A percentile compares a stretch with the other conserved stretches of the same genome.
Conservation (phyloP, 2,888 invertebrate species). For the Ormyrus nitidulus region DNA sequence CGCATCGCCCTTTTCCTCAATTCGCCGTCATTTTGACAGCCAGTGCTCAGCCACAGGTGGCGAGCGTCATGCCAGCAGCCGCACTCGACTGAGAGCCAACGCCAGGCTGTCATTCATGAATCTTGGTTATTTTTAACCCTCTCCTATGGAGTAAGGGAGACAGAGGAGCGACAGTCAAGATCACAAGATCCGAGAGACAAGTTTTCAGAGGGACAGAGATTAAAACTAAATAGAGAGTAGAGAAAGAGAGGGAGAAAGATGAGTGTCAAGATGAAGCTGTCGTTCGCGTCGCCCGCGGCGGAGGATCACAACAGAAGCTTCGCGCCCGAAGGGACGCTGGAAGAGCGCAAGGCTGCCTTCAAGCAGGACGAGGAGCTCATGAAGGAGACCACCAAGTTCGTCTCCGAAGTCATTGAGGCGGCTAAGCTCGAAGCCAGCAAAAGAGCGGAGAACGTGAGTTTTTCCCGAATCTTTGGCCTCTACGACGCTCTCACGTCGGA, state of each 20-base stretch:
- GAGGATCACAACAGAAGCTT: constrained; percentile 68
- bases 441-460: constrained; percentile 66
- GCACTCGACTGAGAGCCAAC: not conserved
- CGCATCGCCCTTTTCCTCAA: not conserved
- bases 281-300: constrained; percentile 67
- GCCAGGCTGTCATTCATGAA: not conserved
- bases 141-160: not conserved
- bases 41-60: constrained; percentile 42
- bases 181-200: no score
- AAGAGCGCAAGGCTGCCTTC: constrained; percentile 72
- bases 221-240: not conserved
- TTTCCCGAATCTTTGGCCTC: not conserved
- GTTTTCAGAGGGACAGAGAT: no score
- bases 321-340: constrained; percentile 61
- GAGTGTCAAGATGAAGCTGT: constrained; percentile 65
- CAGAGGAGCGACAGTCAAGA: no score
- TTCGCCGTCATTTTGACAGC: not conserved
- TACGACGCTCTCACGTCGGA: no score
- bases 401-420: constrained; percentile 75
- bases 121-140: not conserved
- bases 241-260: constrained; percentile 39
- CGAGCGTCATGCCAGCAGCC: constrained; percentile 3
- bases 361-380: constrained; percentile 75
- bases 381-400: constrained; percentile 76
- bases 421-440: constrained; percentile 75